Evolutionary conservation across 2,113 vertebrate species (phyloP).

Genomic region (Suricata suricatta): DNA sequence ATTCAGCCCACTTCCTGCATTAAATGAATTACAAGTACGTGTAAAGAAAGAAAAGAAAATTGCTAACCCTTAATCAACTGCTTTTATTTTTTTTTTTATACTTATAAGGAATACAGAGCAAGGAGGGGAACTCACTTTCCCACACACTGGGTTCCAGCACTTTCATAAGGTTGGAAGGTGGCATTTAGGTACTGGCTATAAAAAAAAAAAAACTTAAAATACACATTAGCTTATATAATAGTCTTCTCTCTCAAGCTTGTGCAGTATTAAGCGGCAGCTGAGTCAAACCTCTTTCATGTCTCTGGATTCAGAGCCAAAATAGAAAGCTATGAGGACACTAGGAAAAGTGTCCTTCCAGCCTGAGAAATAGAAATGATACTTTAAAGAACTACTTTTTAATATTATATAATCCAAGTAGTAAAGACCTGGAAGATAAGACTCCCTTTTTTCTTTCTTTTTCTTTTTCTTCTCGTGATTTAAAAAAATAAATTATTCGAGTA

Average conservation of each 20-base stretch:
- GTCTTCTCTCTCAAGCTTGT: slow-evolving; percentile 63
- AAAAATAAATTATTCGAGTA: background rate
- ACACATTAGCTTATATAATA: slow-evolving; percentile 75
- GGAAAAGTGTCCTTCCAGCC: slow-evolving; percentile 65
- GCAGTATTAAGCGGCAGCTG: slow-evolving; percentile 69
- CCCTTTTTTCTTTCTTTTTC: background rate
- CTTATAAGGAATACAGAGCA: slow-evolving; percentile 76
- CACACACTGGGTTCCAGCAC: slow-evolving; percentile 65
- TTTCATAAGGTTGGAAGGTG: slow-evolving; percentile 55
- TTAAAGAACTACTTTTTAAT: slow-evolving; percentile 54
- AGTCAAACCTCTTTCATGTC: slow-evolving; percentile 68
- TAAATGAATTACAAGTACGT: slow-evolving; percentile 85
- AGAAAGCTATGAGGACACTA: slow-evolving; percentile 55
- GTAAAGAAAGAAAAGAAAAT: slow-evolving; percentile 84
- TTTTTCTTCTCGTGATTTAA: background rate
- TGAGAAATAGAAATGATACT: slow-evolving; percentile 29
- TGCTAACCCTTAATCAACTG: slow-evolving; percentile 85
- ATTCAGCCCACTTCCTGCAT: slow-evolving; percentile 86
- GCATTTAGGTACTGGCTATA: slow-evolving; percentile 64
- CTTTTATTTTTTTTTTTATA: slow-evolving; percentile 83
- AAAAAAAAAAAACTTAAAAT: slow-evolving; percentile 72
- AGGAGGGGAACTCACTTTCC: slow-evolving; percentile 70
- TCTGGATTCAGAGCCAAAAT: slow-evolving; percentile 76
- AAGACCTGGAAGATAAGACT: background rate
- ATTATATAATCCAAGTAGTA: slow-evolving; percentile 44